Base-by-base conservation (phyloP, 2,888 invertebrate genomes). In the Sphaerophoria taeniata region DNA sequence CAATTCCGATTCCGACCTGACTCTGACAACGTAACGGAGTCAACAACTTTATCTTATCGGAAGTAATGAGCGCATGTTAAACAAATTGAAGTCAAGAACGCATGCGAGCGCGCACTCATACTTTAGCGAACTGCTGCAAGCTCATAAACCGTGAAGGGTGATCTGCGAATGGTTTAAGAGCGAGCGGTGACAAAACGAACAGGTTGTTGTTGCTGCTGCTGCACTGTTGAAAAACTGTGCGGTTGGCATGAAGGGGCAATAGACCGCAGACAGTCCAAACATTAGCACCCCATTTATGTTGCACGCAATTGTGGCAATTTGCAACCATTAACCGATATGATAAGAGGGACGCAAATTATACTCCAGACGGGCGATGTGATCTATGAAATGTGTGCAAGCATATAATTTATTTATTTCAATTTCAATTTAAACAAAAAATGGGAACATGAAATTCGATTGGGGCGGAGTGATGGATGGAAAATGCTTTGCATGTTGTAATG, bases 11-110 rank as follows among this genome's bases (percentile, higher is more conserved):
- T 6, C 14, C 45, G 12, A 43, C 43, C 31, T 14, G 36, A 4
- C 36, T 56, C 14, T 3, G 34, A 7, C 7, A 39, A 39, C 36
- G 36, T 4, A 36, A 14, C 36, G 58, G 63, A 53, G 63, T 63
- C 11, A 53, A 36, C 74, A 53, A 36, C 74, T 39, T 73, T 79
- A 75, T 84, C 79, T 84, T 58, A 79, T 79, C 84, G 79, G 45
- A 56, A 63, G 79, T 45, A 73, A 72, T 79, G 63, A 74, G 74
- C 71, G 60, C 74, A 84, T 79, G 84, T 79, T n/a, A 71, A 79
- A 72, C 79, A 75, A 84, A 79, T 79, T 71, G 39, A 33, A 74
- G 78, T 78, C 78, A 78, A 78, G 72, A 65, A 63, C 58, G 56
- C 69, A 67, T 51, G 65, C 24, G 33, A 49, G 31, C 51, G 3